Base-by-base conservation (phyloP, 2,113 vertebrate species). In the Ammospiza caudacuta region DNA sequence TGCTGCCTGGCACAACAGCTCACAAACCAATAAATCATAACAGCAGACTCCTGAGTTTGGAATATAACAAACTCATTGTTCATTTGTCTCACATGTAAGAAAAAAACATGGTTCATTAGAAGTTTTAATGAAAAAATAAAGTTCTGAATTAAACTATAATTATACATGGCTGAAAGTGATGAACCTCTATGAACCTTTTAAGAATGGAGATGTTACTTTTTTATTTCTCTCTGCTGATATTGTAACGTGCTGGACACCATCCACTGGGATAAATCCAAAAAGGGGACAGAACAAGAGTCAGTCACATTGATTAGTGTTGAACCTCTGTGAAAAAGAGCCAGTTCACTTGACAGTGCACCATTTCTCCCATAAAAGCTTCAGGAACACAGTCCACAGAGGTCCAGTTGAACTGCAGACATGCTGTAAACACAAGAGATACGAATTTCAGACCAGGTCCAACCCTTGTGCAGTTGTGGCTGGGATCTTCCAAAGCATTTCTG, bases 111-210 rank as follows among this genome's bases (percentile, higher is more conserved):
- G 74, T 87, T 95, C 94, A 95, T 95, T 95, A 93, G 92, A 97
- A 95, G 94, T 89, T 97, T 97, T 97, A 97, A 97, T 97, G 96
- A 93, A 97, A 97, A 97, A 97, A 97, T 97, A 97, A 97, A 97
- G 96, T 97, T 97, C 94, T 96, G 92, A 96, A 94, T 96, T 96
- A 95, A 95, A 96, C 94, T 95, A 84, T 97, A 96, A 93, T 96
- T 83, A 90, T 94, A 97, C 92, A 94, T 52, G 94, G 89, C 52
- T 87, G 89, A 87, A 95, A 93, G 91, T 89, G 80, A 93, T 78
- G 83, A 97, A 90, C 90, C 93, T 35, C 35, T 35, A 35, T 35
- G 35, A 35, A 35, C 35, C 35, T 35, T 35, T 35, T 35, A 94
- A 95, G 68, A 86, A 96, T 61, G 91, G 57, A 94, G 83, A 89